Conservation (phyloP, 1,140 invertebrate genomes). For the Drosophila simulans region DNA sequence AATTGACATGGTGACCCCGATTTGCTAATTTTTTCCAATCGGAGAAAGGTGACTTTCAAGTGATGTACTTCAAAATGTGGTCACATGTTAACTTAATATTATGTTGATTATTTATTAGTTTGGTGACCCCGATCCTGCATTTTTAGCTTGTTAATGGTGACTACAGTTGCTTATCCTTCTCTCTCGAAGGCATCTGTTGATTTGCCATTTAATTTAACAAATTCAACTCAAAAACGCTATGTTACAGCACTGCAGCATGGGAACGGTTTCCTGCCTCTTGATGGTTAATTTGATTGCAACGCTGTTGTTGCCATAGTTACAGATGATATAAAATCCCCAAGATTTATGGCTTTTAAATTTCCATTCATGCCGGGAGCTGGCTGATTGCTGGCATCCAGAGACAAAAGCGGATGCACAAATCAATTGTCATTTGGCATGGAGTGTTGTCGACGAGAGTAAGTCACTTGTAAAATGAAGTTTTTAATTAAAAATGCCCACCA, state of each 20-base stretch:
- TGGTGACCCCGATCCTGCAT: neutral
- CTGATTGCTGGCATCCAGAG: conserved; percentile 39
- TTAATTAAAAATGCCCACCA: conserved; percentile 19
- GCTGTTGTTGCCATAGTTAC: conserved; percentile 42
- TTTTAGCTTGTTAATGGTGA: no score
- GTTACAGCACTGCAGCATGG: neutral
- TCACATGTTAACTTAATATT: neutral
- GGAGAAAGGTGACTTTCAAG: no score
- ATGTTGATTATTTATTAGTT: neutral
- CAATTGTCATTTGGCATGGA: conserved; percentile 47
- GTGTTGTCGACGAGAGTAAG: neutral
- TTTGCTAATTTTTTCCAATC: no score
- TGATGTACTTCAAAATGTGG: no score
- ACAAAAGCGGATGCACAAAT: conserved; percentile 63
- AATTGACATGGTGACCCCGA: no score
- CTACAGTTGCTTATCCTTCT: no score
- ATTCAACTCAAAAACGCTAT: neutral
- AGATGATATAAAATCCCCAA: conserved; percentile 48
- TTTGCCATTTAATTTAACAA: neutral
- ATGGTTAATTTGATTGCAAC: conserved; percentile 64
- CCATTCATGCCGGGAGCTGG: conserved; percentile 50
- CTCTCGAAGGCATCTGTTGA: no score
- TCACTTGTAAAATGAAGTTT: conserved; percentile 29
- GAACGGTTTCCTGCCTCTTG: conserved; percentile 26
- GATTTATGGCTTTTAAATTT: conserved; percentile 77